Percentiles rank a stretch among this genome's conserved stretches.
These are phyloP conservation scores for Oryzias woworae DNA, from an alignment of 2,113 vertebrate species.

Conservation along the genomic window DNA sequence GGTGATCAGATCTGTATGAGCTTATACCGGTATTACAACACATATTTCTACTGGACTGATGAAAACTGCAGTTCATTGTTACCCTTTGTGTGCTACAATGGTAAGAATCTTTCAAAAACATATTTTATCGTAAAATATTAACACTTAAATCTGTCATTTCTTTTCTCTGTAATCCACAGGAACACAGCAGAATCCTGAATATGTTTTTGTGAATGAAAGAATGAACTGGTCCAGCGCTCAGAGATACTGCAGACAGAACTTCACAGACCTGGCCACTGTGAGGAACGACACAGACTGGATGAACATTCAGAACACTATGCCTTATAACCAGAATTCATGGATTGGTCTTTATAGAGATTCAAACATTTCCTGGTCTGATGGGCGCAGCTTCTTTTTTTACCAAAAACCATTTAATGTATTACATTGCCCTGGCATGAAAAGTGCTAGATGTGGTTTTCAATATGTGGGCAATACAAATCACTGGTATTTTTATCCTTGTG, in stretches of 20 bases:
- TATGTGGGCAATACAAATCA: not conserved
- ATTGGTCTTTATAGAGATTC: not conserved
- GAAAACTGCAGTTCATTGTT: too few relatives aligned
- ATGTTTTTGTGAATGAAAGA: not conserved
- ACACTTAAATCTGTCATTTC: not conserved
- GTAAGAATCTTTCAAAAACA: too few relatives aligned
- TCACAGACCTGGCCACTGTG: not conserved
- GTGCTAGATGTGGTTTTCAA: not conserved
- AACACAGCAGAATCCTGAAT: not conserved
- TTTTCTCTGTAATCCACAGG: not conserved
- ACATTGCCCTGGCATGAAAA: not conserved
- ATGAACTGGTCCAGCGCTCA: not conserved
- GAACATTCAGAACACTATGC: not conserved
- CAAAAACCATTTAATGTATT: too few relatives aligned
- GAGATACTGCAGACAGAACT: not conserved
- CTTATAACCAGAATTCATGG: not conserved
- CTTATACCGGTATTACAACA: not conserved
- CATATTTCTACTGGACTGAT: too few relatives aligned
- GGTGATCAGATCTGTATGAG: not conserved
- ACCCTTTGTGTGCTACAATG: too few relatives aligned
- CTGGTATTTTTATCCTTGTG: not conserved
- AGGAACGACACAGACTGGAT: not conserved
- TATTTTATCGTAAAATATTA: too few relatives aligned
- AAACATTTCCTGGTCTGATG: too few relatives aligned
- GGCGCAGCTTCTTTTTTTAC: not conserved